phyloP scores from a whole-genome alignment of 2,797 vertebrate species.

The Borostomias antarcticus region DNA sequence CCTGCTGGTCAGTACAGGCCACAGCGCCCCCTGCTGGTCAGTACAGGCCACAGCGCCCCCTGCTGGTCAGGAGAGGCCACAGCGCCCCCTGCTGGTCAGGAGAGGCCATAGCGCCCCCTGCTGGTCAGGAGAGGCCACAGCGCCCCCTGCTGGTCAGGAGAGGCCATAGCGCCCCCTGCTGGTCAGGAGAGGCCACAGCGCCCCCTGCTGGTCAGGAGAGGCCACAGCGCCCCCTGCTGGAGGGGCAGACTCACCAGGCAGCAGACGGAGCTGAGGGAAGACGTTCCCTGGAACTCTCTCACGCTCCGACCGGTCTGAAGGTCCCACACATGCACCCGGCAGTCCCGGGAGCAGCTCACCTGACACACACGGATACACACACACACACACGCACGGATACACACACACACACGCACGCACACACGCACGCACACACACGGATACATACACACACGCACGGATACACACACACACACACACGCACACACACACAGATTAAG shows the following conservation, averaged over 20 bases:
- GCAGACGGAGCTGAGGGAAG: slow-evolving; percentile 74
- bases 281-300: slow-evolving; percentile 74
- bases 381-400: no score
- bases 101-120: background rate
- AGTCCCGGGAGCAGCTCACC: slow-evolving; percentile 86
- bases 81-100: background rate
- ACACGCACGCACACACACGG: background rate
- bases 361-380: slow-evolving; percentile 42
- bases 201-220: background rate
- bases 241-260: slow-evolving; percentile 69
- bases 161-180: background rate
- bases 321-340: slow-evolving; percentile 82
- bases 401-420: background rate
- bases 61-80: background rate
- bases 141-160: background rate
- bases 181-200: background rate
- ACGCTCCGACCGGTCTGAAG: slow-evolving; percentile 59
- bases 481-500: background rate
- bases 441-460: background rate
- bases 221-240: background rate
- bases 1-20: background rate
- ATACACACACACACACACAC: background rate
- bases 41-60: background rate
- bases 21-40: background rate
- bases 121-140: background rate